Conservation (phyloP, 2,888 invertebrate species). For the Marasmarcha lunaedactyla region DNA sequence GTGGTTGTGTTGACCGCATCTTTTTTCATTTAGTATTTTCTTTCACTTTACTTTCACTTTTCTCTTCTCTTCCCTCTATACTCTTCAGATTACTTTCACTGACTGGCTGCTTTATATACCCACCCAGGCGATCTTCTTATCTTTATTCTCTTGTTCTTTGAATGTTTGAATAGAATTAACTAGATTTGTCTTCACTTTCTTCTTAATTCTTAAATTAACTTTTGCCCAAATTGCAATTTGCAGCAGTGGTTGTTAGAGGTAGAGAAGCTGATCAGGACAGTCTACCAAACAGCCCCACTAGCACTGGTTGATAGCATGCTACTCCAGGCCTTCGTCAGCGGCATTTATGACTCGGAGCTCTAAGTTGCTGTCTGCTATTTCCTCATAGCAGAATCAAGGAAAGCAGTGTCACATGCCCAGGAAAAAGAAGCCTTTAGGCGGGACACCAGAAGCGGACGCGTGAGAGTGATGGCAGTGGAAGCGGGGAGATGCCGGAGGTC, state of each 20-base stretch:
- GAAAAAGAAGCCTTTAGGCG: not conserved
- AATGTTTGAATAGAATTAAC: no score
- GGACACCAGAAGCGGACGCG: not conserved
- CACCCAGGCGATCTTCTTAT: no score
- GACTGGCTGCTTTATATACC: no score
- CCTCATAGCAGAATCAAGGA: not conserved
- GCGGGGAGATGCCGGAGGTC: not conserved
- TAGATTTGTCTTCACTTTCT: no score
- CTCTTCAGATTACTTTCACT: no score
- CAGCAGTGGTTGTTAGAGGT: constrained; percentile 1
- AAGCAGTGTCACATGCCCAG: not conserved
- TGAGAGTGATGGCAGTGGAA: not conserved
- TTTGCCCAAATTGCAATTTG: no score
- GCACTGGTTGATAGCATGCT: not conserved
- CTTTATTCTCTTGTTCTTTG: no score
- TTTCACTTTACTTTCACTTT: no score
- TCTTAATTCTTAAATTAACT: no score
- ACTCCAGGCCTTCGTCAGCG: not conserved
- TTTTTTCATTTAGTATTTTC: no score
- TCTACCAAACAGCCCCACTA: not conserved
- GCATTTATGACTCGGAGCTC: constrained; percentile 1
- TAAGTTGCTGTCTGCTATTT: not conserved
- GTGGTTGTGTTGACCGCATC: no score
- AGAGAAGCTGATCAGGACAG: not conserved
- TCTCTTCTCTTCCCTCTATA: no score